Percentiles rank a stretch among this genome's conserved stretches.
phyloP scores from a whole-genome alignment of 2,113 vertebrate genomes.

The Varanus salvator region DNA sequence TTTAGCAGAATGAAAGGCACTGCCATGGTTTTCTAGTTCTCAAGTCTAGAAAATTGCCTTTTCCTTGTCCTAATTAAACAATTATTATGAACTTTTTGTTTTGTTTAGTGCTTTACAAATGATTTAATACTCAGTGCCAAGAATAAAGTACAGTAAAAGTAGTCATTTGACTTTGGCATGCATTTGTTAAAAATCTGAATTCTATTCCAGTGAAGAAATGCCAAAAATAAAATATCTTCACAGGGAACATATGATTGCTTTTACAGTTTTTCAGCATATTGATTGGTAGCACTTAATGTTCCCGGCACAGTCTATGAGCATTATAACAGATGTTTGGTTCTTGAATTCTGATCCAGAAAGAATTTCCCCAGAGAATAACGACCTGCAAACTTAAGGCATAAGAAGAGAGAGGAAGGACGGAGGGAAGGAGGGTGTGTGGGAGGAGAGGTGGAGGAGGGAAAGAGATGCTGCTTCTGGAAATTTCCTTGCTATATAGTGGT shows the following conservation, averaged over 20 bases:
- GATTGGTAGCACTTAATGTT: slow-evolving; percentile 3
- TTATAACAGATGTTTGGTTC: slow-evolving; percentile 23
- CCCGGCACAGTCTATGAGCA: neutral
- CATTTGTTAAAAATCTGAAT: neutral
- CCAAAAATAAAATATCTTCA: slow-evolving; percentile 9
- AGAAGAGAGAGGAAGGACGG: neutral
- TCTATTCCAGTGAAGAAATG: neutral
- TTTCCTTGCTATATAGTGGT: too few species aligned
- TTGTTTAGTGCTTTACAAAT: neutral
- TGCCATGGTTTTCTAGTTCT: neutral
- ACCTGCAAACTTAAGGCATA: neutral
- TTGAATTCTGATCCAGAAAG: slow-evolving; percentile 24
- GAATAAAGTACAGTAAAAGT: neutral
- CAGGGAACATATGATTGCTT: neutral
- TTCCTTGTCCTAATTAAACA: neutral
- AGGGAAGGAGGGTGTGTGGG: too few species aligned
- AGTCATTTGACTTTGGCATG: neutral
- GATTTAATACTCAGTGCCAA: neutral
- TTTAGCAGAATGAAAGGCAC: slow-evolving; percentile 24
- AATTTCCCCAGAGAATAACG: slow-evolving; percentile 19
- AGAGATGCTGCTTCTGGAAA: neutral
- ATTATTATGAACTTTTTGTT: neutral
- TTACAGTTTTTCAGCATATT: slow-evolving; percentile 2
- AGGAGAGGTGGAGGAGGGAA: neutral
- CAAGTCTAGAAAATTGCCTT: slow-evolving; percentile 1